Conservation (phyloP, 2,113 vertebrate species). For the Saimiri boliviensis region DNA sequence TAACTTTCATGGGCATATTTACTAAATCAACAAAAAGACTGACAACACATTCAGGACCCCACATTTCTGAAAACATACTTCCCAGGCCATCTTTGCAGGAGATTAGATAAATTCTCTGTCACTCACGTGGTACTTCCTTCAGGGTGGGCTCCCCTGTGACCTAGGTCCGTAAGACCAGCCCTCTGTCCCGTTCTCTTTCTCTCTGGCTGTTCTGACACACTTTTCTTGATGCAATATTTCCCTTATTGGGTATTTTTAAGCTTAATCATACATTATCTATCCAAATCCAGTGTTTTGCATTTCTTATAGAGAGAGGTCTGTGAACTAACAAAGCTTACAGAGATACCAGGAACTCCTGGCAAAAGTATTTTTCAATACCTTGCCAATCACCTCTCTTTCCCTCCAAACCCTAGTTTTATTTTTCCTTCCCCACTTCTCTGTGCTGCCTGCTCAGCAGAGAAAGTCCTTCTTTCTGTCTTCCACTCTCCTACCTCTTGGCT, state of each 20-base stretch:
- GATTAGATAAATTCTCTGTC: background rate
- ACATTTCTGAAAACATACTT: background rate
- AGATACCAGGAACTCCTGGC: background rate
- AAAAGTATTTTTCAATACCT: background rate
- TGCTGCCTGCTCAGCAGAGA: background rate
- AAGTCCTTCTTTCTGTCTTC: background rate
- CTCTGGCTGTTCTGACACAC: background rate
- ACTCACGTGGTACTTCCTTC: accelerated
- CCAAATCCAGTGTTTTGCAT: background rate
- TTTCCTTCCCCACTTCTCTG: background rate
- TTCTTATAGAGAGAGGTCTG: background rate
- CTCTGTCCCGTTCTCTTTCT: background rate
- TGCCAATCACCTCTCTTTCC: background rate
- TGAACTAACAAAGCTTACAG: background rate
- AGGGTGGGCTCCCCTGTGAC: background rate
- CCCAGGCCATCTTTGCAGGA: background rate
- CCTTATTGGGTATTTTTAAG: background rate
- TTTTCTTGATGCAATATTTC: background rate
- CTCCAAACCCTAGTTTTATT: background rate
- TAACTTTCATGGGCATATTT: constrained; percentile 41
- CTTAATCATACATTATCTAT: background rate
- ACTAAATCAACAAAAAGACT: background rate
- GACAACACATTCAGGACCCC: background rate
- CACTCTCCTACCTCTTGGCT: background rate
- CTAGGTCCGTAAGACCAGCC: background rate